A percentile compares a stretch with the other conserved stretches of the same genome.
These are phyloP conservation scores for Heteractis magnifica DNA, from an alignment of 92 coral and sea anemone genomes.

Conservation along the genomic window DNA sequence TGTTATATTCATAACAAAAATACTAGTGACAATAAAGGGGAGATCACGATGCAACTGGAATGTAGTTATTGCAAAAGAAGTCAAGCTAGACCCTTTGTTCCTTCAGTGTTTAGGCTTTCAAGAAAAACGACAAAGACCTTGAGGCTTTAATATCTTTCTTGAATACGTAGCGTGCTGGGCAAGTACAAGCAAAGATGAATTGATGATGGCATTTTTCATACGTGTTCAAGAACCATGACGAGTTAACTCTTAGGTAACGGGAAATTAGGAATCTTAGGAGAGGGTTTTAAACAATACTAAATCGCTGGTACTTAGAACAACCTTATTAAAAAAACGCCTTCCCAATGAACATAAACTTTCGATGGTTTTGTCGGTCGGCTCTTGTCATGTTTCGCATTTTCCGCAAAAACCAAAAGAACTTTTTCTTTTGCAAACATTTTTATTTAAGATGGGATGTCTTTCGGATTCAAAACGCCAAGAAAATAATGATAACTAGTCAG, in stretches of 20 bases:
- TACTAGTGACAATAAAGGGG: not conserved
- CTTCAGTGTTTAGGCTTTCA: constrained; percentile 12
- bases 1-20: not conserved
- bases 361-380: constrained; percentile 11
- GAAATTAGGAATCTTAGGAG: constrained; percentile 17
- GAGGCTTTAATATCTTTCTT: not conserved
- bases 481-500: constrained; percentile 9
- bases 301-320: constrained; percentile 27
- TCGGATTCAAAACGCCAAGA: constrained; percentile 10
- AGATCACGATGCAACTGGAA: constrained; percentile 6
- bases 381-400: constrained; percentile 12
- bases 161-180: constrained; percentile 18
- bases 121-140: constrained; percentile 27
- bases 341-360: not conserved
- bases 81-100: constrained; percentile 13
- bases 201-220: constrained; percentile 25
- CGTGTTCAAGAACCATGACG: constrained; percentile 27
- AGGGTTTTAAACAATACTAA: constrained; percentile 23
- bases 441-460: constrained; percentile 10
- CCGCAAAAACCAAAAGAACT: constrained; percentile 3
- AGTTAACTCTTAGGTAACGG: constrained; percentile 40
- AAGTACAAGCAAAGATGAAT: constrained; percentile 20
- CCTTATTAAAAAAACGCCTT: not conserved
- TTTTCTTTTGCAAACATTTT: constrained; percentile 16
- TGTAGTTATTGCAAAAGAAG: constrained; percentile 16